Evolutionary conservation across 2,797 vertebrate species (phyloP).

Genomic region (Harpagifer antarcticus): DNA sequence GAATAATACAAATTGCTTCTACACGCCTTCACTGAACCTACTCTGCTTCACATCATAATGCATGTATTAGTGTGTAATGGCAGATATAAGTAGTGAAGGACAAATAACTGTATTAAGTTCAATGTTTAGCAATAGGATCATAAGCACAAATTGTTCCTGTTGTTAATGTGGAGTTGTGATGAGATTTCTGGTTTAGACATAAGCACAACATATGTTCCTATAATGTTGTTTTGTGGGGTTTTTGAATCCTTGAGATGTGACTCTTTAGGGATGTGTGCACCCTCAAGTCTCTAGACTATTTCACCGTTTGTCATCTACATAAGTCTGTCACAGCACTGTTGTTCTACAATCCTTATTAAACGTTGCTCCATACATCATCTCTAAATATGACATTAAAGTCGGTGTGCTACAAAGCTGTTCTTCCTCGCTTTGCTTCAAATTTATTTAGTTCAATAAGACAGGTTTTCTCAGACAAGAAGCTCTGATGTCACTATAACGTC

Average conservation of each 20-base stretch:
- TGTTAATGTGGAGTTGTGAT: too few relatives aligned
- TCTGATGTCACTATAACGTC: not conserved
- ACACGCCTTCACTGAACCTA: too few relatives aligned
- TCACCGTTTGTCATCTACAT: not conserved
- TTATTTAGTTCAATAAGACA: not conserved
- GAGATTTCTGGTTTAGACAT: too few relatives aligned
- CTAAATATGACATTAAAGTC: not conserved
- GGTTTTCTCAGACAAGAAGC: not conserved
- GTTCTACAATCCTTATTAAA: not conserved
- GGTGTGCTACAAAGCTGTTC: not conserved
- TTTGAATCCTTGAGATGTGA: not conserved
- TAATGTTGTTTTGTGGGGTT: too few relatives aligned
- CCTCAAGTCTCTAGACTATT: not conserved
- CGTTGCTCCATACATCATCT: not conserved
- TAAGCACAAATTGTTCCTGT: too few relatives aligned
- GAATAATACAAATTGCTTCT: too few relatives aligned
- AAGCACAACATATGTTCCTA: too few relatives aligned
- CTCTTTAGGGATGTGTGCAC: not conserved
- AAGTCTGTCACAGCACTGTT: not conserved
- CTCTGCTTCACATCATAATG: too few relatives aligned
- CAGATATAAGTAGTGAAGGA: too few relatives aligned
- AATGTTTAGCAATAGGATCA: too few relatives aligned
- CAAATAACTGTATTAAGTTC: too few relatives aligned
- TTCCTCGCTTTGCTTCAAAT: not conserved
- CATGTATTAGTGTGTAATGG: too few relatives aligned